Evolutionary conservation across 2,797 vertebrate species (phyloP), one percentile per base, ranked within the genome.

Genomic region (Synaphobranchus kaupii): DNA sequence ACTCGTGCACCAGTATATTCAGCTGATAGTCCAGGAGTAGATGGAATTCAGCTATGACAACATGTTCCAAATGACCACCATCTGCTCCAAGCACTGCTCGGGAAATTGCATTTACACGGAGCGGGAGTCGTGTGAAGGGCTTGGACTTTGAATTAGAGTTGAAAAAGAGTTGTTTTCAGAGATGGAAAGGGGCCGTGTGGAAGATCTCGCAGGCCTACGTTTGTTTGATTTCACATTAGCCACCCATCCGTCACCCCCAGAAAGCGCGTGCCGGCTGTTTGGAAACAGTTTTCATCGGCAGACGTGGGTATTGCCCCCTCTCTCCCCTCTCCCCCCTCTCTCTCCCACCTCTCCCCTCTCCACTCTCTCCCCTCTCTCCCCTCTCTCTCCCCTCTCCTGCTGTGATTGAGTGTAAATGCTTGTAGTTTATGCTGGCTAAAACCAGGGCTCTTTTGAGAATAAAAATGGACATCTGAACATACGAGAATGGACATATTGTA

Each of bases 21-120:
- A 78, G 4, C 39, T 44, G 39, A 78, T 22, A 78, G 34, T 44
- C 22, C 22, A 20, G 44, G 73, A n/a, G 34, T 78, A 22, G 31
- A 44, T 44, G 34, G 34, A 78, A 22, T 78, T 78, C 73, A 78
- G 73, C 73, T 78, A 78, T 20, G 15, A 78, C 44, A 78, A 78
- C 73, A 44, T 15, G 1, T 7, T 44, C 39, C 34, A 44, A 78
- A 78, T 78, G 73, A 78, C 28, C 34, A 39, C 39, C 73, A 78
- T 78, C 34, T 78, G 73, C 12, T 78, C 73, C 8, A 20, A 78
- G 39, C 17, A 31, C n/a, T 6, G n/a, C 66, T 2, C 31, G 5
- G 0, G 20, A 31, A 71, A 28, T 17, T 2, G 31, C 66, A 31
- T 9, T 31, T 71, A 34, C 68, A 71, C 68, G 12, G 50, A 50